These are phyloP conservation scores for Thermophis baileyi DNA, from an alignment of 2,113 vertebrate species.

Conservation along the genomic window DNA sequence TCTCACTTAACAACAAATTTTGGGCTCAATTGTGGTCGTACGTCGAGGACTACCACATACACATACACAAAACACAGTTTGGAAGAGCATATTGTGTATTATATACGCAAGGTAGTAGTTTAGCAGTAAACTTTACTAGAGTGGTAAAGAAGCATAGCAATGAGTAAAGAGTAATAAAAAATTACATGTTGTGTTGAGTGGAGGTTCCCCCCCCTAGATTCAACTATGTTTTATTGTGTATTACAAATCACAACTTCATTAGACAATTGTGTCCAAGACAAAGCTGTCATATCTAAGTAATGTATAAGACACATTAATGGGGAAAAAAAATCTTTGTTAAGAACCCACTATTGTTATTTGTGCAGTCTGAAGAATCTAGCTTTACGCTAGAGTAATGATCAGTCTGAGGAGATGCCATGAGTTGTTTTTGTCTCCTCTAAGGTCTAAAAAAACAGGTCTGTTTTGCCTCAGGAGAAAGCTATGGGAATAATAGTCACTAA, in stretches of 20 bases:
- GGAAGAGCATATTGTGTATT: not conserved
- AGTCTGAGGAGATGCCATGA: conserved; percentile 61
- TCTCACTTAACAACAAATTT: too few relatives aligned
- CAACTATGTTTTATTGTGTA: conserved; percentile 18
- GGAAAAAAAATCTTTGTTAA: conserved; percentile 48
- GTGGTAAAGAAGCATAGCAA: not conserved
- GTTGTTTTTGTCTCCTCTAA: conserved; percentile 58
- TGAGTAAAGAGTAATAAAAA: not conserved
- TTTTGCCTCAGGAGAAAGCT: conserved; percentile 44
- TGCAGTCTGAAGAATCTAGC: conserved; percentile 53
- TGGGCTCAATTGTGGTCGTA: too few relatives aligned
- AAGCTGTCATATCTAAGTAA: conserved; percentile 49
- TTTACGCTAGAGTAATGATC: conserved; percentile 47
- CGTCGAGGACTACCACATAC: not conserved
- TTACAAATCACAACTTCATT: conserved; percentile 43
- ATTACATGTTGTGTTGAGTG: not conserved
- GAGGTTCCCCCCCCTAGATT: not conserved
- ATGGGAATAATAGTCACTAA: conserved; percentile 38
- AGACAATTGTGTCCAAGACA: conserved; percentile 23
- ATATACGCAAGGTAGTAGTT: not conserved
- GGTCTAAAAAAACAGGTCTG: conserved; percentile 41
- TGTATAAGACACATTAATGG: conserved; percentile 25
- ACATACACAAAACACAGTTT: not conserved
- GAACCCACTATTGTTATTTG: conserved; percentile 45
- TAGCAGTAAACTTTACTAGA: not conserved